These are phyloP conservation scores for Molothrus aeneus DNA, from an alignment of 2,797 vertebrate genomes.

Conservation along the genomic window DNA sequence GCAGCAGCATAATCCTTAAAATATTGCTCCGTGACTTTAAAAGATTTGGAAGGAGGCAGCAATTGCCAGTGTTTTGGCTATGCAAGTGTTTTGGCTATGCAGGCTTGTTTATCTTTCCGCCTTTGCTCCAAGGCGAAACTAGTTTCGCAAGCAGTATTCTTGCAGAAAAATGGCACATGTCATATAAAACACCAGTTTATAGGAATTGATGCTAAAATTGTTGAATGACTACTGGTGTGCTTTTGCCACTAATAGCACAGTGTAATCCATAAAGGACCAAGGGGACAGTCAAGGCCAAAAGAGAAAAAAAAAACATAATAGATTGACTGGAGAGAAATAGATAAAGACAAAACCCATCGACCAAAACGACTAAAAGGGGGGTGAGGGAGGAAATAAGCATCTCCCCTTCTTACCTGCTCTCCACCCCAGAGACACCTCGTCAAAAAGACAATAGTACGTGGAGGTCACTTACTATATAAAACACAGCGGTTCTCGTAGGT, in stretches of 20 bases:
- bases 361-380: not conserved
- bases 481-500: not conserved
- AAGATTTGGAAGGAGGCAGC: constrained; percentile 76
- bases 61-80: constrained; percentile 78
- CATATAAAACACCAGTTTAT: constrained; percentile 76
- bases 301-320: not conserved
- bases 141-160: constrained; percentile 80
- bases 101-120: constrained; percentile 80
- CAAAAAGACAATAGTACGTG: not conserved
- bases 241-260: constrained; percentile 46
- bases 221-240: constrained; percentile 68
- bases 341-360: not conserved
- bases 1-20: constrained; percentile 77
- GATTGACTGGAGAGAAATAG: not conserved
- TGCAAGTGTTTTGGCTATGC: constrained; percentile 78
- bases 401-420: not conserved
- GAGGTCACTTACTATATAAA: constrained; percentile 49
- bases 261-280: constrained; percentile 22
- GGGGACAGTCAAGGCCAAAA: constrained; percentile 36
- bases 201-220: constrained; percentile 75
- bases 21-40: constrained; percentile 77
- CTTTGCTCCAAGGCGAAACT: constrained; percentile 80
- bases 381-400: not conserved
- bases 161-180: constrained; percentile 77
- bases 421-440: not conserved